These are phyloP conservation scores for Cydia amplana DNA, from an alignment of 1,140 invertebrate genomes.

Conservation along the genomic window DNA sequence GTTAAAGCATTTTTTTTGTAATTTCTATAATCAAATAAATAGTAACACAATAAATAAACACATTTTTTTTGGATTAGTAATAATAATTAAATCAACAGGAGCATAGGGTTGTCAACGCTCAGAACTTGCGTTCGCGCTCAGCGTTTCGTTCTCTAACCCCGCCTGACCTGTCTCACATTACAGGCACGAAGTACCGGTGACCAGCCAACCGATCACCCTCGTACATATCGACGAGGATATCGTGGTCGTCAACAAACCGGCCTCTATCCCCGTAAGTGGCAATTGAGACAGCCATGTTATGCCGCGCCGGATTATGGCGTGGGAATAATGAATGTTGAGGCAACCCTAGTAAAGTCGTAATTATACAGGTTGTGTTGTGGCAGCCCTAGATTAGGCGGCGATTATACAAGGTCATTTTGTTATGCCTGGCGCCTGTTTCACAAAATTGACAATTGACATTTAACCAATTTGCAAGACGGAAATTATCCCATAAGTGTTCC, in stretches of 20 bases:
- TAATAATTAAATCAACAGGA: no score
- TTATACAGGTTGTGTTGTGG: neutral
- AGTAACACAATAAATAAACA: no score
- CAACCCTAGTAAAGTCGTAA: neutral
- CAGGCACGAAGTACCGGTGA: constrained; percentile 99
- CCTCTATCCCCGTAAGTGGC: constrained; percentile 98
- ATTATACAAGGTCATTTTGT: neutral
- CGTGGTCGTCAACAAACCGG: constrained; percentile 99
- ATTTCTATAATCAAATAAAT: no score
- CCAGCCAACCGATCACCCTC: constrained; percentile 95
- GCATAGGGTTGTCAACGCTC: neutral
- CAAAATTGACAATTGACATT: no score
- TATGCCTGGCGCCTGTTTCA: no score
- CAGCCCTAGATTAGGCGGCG: neutral
- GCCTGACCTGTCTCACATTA: constrained; percentile 81
- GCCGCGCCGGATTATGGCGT: neutral
- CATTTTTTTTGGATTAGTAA: no score
- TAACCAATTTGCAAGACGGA: no score
- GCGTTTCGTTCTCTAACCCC: constrained; percentile 42
- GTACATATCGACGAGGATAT: constrained; percentile 98
- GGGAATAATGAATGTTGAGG: neutral
- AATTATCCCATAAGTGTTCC: no score
- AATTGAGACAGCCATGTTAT: constrained; percentile 85
- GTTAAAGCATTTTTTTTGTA: no score
- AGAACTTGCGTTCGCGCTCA: constrained; percentile 46